Evolutionary conservation across 2,113 vertebrate genomes (phyloP), one percentile per base, ranked within the genome.

Genomic region (Lethenteron reissneri): DNA sequence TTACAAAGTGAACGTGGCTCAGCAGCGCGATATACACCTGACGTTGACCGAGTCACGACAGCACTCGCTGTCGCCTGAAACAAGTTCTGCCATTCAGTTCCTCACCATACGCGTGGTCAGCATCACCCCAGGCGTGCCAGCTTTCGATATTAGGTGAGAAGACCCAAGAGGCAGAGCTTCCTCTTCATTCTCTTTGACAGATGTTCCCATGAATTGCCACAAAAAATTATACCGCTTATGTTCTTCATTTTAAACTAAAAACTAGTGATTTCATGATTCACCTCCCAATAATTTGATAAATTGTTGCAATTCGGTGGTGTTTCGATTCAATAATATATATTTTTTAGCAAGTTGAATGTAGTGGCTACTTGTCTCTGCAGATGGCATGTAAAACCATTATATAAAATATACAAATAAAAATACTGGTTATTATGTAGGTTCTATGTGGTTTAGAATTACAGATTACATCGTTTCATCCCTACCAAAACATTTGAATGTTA

Each of bases 21-120:
- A 84, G 74, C 91, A 97, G 77, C 86, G 81, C 71, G 88, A 92
- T 2, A 83, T 86, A 77, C 85, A 84, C 71, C 75, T 97, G 75
- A 90, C 84, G 0, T 86, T 96, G 70, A 88, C 81, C 0, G 83
- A 86, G 70, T 89, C 88, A 12, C 82, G 80, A 11, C 89, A 90
- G 76, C 91, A 94, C 0, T 85, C 87, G 9, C 81, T 94, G 70
- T 85, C 81, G 1, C 88, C 88, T 1, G 89, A 92, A 62, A 83
- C 83, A 0, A 78, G 80, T 14, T 79, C 88, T 14, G 91, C 92
- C 0, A 78, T 89, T 69, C 90, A 97, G 82, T 86, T 92, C 57
- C 80, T 96, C 19, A 96, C 88, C 58, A 83, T 95, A 62, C 82
- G 76, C 0, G 89, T 97, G 71, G 80, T 82, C 71, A 88, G 87